Evolutionary conservation across 1,140 invertebrate genomes (phyloP), one percentile per base, ranked within the genome.

Genomic region (Bombus confusus): DNA sequence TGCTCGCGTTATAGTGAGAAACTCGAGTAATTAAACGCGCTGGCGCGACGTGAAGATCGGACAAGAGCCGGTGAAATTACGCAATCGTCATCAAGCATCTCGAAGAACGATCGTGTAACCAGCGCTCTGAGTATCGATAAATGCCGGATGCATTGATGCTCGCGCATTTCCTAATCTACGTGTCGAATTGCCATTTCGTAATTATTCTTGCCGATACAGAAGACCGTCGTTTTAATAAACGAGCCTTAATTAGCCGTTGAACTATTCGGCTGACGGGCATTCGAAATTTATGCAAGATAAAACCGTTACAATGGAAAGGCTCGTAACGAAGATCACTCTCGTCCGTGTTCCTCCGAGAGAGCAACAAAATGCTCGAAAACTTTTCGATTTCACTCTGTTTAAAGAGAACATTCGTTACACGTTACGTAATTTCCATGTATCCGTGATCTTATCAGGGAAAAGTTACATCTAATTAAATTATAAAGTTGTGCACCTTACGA

Each of bases 11-110:
- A 22, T n/a, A n/a, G 25, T 15, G 37, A 47, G 31, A 31, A 25
- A 69, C 41, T 73, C n/a, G 10, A 25, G 37, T 81, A 73, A 41
- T 81, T 81, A 41, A 59, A 73, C 47, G 47, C 76, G 31, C 13
- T 18, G 47, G 22, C 47, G 47, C 18, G 13, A 28, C 18, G 37
- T 12, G 10, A 31, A 57, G 25, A 71, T 31, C 22, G 37, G 25
- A 31, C 47, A 18, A 41, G 15, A 22, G 13, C 4, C 18, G 4
- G 12, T 34, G 47, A 57, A 39, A 39, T 71, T 80, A 37, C 47
- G 34, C 43, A 71, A 72, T 3, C n/a, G 43, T 47, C 64, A 8
- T 68, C 73, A 41, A 72, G 69, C 12, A 47, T 9, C 13, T 68
- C 9, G 41, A 52, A 52, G 68, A 69, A 52, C 22, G n/a, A 47